A percentile compares a stretch with the other conserved stretches of the same genome.
phyloP scores from a whole-genome alignment of 2,888 invertebrate species.

The Macrosiphum euphorbiae region DNA sequence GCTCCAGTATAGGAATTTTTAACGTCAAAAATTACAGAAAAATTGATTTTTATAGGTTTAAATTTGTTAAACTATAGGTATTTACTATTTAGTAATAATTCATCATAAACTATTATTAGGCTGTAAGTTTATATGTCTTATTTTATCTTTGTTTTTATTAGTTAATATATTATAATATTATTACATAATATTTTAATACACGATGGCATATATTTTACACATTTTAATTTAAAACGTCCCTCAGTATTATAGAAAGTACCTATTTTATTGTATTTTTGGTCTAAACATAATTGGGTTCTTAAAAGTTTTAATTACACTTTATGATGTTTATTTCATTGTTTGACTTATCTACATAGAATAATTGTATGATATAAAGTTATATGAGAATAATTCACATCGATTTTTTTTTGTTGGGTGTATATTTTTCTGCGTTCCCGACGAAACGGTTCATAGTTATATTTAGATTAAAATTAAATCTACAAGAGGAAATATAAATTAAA shows the following conservation, averaged over 20 bases:
- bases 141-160: neutral
- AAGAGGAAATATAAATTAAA: slow-evolving; percentile 10
- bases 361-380: neutral
- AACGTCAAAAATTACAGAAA: neutral
- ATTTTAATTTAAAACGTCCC: neutral
- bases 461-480: neutral
- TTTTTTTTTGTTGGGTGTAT: neutral
- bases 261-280: neutral
- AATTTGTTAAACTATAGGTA: neutral
- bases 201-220: neutral
- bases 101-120: neutral
- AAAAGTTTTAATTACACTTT: neutral
- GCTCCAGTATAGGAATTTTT: neutral
- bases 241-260: neutral
- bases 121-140: neutral
- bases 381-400: neutral
- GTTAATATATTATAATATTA: neutral
- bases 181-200: neutral
- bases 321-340: neutral
- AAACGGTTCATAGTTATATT: neutral
- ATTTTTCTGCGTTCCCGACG: neutral
- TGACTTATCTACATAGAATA: neutral
- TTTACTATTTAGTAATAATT: neutral
- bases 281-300: neutral
- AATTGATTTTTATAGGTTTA: neutral